Evolutionary conservation across 2,113 vertebrate genomes (phyloP), one percentile per base, ranked within the genome.

Genomic region (Myotis yumanensis): DNA sequence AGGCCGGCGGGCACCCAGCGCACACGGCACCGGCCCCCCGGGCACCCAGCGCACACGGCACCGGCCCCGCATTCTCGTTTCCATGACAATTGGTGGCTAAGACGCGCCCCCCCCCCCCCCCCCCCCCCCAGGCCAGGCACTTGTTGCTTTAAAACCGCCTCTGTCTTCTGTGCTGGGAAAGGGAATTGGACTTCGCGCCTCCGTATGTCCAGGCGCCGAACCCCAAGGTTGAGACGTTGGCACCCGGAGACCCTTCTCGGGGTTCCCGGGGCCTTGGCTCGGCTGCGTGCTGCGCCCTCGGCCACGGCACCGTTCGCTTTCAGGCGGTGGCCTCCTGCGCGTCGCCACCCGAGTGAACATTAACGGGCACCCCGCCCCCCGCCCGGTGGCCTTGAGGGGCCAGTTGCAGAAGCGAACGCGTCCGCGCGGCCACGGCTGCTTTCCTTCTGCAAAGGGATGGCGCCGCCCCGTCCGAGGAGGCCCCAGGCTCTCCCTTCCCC

Each of bases 71-170:
- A 14, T 48, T 14, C 48, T 48, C 48, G 11, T 88, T 97, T 94
- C 76, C 80, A 89, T 83, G 87, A 10, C 15, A 86, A 93, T 14
- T 97, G 90, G 91, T 85, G 94, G 75, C 90, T 97, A 88, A 96
- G 48, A 30, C 75, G 25, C n/a, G n/a, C n/a, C n/a, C n/a, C n/a
- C n/a, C n/a, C n/a, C 76, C 96, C 95, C 69, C 52, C 43, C 43
- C 5, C 43, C 9, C 4, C 43, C 96, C 64, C 40, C 93, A 93
- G 80, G 76, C 84, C 88, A 57, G 88, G 48, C 82, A 92, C 95
- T 90, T 28, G 84, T 85, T 91, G 85, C 68, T 48, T 14, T 83
- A 94, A 96, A 96, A 81, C 37, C 35, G 17, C n/a, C 7, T 2
- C n/a, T 52, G 71, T 43, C 68, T 86, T 40, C 18, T 23, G 5